Base-by-base conservation (phyloP, 2,113 vertebrate species). In the Orthonyx spaldingii region DNA sequence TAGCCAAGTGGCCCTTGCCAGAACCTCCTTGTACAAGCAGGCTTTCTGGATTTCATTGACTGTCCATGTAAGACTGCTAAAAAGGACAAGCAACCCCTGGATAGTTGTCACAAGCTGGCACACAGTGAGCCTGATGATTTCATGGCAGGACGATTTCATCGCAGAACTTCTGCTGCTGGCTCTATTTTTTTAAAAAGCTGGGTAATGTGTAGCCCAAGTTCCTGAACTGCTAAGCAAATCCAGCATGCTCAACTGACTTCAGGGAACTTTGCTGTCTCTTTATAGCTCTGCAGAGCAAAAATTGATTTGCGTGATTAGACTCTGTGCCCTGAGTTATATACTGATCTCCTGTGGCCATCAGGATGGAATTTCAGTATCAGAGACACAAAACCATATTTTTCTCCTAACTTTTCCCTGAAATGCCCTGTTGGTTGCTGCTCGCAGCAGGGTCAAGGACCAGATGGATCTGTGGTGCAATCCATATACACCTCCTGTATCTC, bases 361-460 rank as follows among this genome's bases (percentile, higher is more conserved):
- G 85, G 82, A 81, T 84, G 68, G 72, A 93, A 92, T 97, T 92
- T 89, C 92, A 75, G n/a, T 75, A 65, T 93, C 83, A 64, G 60
- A 69, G 72, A 82, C 49, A 71, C 6, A 2, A 86, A 86, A 20
- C 47, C 61, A 5, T 30, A 78, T 47, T 84, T 63, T 83, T 20
- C 41, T 35, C 32, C 18, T 30, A 71, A 44, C 56, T 83, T 89
- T 39, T 88, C 37, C 82, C n/a, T 90, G 65, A 69, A 79, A 90
- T 65, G 88, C 22, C 84, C 37, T 68, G 70, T 46, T 42, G 56
- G 16, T 13, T 93, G 66, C 78, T 96, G 70, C 63, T 78, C 93
- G 74, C 78, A 91, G 79, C 55, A 59, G 15, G 42, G 64, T 41
- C 0, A 0, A 41, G 46, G 32, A 79, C 37, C 56, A 95, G 80